Base-by-base conservation (phyloP, 2,113 vertebrate species). In the Apodemus speciosus region DNA sequence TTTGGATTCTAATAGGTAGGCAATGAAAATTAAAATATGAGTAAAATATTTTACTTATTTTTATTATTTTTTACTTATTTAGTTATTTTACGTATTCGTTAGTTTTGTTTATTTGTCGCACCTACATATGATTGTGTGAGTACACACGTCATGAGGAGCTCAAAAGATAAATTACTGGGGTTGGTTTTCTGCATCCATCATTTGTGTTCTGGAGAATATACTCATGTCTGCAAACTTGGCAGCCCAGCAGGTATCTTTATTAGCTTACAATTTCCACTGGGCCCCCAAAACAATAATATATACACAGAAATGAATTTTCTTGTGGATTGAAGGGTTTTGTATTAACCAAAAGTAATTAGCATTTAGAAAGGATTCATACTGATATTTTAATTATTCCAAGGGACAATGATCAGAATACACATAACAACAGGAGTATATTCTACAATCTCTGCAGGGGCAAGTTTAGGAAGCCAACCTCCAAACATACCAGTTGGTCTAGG, bases 401-500 rank as follows among this genome's bases (percentile, higher is more conserved):
- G 13, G 5, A 64, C n/a, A 66, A 58, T 3, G 14, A 30, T 20
- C 9, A 27, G 27, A 11, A 73, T 30, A 40, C 21, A n/a, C 3
- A 1, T 62, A 14, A 14, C 13, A 73, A 9, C 1, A 30, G 35
- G 81, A 71, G 76, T 89, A 27, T 62, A 14, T 83, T 4, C 30
- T 51, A 51, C 15, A 49, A 58, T 0, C 21, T 85, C 40, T 46
- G 11, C 9, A 32, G 21, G 2, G 38, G 10, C 60, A 13, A 13
- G 5, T 10, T 2, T 0, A 75, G 13, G 21, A 85, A 60, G 27
- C n/a, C 35, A 72, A 85, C 60, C 23, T 1, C 38, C 30, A 77
- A 10, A 1, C 30, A 15, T 10, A 62, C 9, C 23, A 10, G 0
- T 10, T 21, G 40, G 1, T 38, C 23, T 16, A 1, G 69, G 72